Percentiles rank a stretch among this genome's conserved stretches.
Conservation (phyloP, 2,888 invertebrate species). For the Leptinotarsa haldemani region DNA sequence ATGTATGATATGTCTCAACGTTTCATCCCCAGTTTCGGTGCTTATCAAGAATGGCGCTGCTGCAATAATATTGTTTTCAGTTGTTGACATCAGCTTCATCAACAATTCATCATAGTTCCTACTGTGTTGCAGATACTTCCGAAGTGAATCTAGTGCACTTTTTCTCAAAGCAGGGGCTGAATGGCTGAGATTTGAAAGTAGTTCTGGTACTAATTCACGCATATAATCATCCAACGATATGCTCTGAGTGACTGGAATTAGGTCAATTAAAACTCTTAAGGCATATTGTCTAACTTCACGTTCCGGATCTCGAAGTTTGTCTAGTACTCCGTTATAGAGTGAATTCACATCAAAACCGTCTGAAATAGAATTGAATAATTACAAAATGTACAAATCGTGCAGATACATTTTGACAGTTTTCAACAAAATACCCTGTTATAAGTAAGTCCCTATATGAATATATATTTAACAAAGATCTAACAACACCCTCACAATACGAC, state of each 20-base stretch:
- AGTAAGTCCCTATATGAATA: too few relatives aligned
- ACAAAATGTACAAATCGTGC: too few relatives aligned
- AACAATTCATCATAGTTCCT: slow-evolving; percentile 76
- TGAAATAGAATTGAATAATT: slow-evolving; percentile 40
- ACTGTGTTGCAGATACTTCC: slow-evolving; percentile 78
- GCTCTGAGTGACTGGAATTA: slow-evolving; percentile 77
- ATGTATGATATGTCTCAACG: slow-evolving; percentile 35
- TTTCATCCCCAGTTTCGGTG: slow-evolving; percentile 36
- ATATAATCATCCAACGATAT: slow-evolving; percentile 78
- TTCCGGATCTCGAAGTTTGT: slow-evolving; percentile 81
- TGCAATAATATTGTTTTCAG: slow-evolving; percentile 69
- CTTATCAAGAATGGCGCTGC: slow-evolving; percentile 61
- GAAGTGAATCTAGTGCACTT: slow-evolving; percentile 80
- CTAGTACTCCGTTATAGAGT: slow-evolving; percentile 62
- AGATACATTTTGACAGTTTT: too few relatives aligned
- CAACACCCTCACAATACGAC: too few relatives aligned
- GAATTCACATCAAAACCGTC: slow-evolving; percentile 51
- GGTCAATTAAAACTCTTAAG: slow-evolving; percentile 80
- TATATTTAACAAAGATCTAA: too few relatives aligned
- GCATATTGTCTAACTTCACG: slow-evolving; percentile 89
- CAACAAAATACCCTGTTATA: too few relatives aligned
- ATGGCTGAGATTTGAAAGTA: slow-evolving; percentile 84
- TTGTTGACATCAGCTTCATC: slow-evolving; percentile 73
- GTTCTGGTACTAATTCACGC: slow-evolving; percentile 72
- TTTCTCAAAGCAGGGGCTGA: slow-evolving; percentile 84